Conservation (phyloP, 2,797 vertebrate species). For the Staurois parvus region DNA sequence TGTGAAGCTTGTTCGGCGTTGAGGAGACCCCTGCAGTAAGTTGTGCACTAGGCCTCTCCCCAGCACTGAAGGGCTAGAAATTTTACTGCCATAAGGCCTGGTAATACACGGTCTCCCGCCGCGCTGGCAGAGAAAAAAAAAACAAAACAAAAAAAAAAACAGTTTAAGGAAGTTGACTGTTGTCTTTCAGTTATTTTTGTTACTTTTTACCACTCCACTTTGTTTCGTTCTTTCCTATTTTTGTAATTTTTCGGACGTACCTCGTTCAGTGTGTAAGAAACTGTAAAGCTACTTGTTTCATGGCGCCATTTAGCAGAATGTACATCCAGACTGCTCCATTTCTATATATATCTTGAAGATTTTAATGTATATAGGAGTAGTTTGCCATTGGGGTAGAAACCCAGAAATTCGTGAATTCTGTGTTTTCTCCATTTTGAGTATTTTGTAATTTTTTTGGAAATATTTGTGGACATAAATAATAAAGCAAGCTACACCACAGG, state of each 20-base stretch:
- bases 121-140: slow-evolving; percentile 25
- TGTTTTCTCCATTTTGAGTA: slow-evolving; percentile 99
- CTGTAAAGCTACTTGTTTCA: slow-evolving; percentile 86
- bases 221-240: slow-evolving; percentile 89
- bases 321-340: slow-evolving; percentile 97
- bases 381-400: slow-evolving; percentile 99
- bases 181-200: slow-evolving; percentile 67
- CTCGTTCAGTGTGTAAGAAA: slow-evolving; percentile 58
- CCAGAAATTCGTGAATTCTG: slow-evolving; percentile 99
- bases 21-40: slow-evolving; percentile 46
- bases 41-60: slow-evolving; percentile 38
- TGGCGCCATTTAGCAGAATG: slow-evolving; percentile 93
- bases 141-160: background rate
- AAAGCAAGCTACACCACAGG: slow-evolving; percentile 99
- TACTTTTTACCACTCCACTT: slow-evolving; percentile 75
- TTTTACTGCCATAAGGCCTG: slow-evolving; percentile 46
- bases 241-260: slow-evolving; percentile 92
- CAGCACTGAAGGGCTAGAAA: slow-evolving; percentile 36
- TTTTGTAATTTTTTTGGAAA: slow-evolving; percentile 99
- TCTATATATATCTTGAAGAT: slow-evolving; percentile 99
- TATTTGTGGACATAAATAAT: slow-evolving; percentile 99
- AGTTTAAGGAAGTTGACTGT: slow-evolving; percentile 31
- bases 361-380: slow-evolving; percentile 99
- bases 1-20: slow-evolving; percentile 34
- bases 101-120: background rate